Conservation (phyloP, 2,888 invertebrate species). For the Drosophila maculinotata region DNA sequence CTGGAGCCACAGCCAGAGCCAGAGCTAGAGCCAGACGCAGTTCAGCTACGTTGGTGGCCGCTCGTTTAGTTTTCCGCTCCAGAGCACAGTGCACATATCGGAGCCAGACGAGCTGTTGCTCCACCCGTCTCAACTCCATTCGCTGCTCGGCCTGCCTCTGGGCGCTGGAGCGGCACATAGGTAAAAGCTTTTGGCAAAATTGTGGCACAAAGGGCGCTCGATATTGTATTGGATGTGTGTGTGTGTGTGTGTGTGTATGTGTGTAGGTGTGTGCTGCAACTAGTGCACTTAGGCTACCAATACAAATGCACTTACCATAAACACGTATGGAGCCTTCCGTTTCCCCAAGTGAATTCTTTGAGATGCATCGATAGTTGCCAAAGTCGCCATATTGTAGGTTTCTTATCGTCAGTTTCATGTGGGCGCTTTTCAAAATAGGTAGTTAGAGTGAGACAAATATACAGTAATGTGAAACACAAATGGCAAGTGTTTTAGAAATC, state of each 20-base stretch:
- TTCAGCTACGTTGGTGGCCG: constrained; percentile 63
- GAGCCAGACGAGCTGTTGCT: constrained; percentile 39
- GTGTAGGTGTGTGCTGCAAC: constrained; percentile 50
- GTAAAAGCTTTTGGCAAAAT: constrained; percentile 79
- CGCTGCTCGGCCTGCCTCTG: constrained; percentile 30
- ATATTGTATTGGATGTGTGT: constrained; percentile 67
- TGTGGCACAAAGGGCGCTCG: constrained; percentile 77
- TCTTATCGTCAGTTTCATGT: constrained; percentile 95
- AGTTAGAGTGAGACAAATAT: constrained; percentile 22
- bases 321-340: constrained; percentile 96
- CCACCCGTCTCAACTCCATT: background rate
- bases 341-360: constrained; percentile 96
- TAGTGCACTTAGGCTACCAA: constrained; percentile 81
- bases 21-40: constrained; percentile 36
- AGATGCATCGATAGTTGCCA: constrained; percentile 96
- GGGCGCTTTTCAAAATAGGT: constrained; percentile 87
- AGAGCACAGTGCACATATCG: constrained; percentile 67
- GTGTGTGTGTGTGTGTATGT: constrained; percentile 12
- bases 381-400: constrained; percentile 94
- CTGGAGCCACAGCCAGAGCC: constrained; percentile 12
- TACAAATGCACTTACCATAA: constrained; percentile 89
- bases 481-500: constrained; percentile 11
- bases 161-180: constrained; percentile 67
- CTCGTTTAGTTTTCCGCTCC: constrained; percentile 81
- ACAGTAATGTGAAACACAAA: constrained; percentile 13